Evolutionary conservation across 2,797 vertebrate genomes (phyloP).

Genomic region (Macrochelys suwanniensis): DNA sequence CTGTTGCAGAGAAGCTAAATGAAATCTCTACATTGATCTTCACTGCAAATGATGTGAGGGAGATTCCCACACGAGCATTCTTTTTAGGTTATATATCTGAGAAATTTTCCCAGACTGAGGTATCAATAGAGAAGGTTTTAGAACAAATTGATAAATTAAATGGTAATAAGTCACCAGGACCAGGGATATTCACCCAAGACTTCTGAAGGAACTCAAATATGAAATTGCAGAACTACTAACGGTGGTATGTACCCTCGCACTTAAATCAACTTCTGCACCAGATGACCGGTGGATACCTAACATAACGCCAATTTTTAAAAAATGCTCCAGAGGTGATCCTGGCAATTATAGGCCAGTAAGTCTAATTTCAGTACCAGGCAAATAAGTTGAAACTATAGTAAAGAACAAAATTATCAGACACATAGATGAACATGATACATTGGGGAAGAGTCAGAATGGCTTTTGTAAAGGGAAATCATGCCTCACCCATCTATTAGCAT

Average conservation of each 20-base stretch:
- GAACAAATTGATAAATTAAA: background rate
- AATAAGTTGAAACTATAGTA: background rate
- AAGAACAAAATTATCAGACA: background rate
- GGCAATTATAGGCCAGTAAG: background rate
- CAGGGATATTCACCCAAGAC: background rate
- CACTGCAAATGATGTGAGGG: background rate
- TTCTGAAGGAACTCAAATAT: background rate
- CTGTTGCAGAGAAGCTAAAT: background rate
- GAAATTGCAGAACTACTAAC: background rate
- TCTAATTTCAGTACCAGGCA: background rate
- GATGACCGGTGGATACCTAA: background rate
- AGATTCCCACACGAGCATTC: background rate
- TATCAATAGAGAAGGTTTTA: background rate
- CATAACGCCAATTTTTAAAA: background rate
- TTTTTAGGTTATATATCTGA: background rate
- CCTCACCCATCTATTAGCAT: background rate
- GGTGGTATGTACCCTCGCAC: background rate
- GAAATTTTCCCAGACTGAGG: background rate
- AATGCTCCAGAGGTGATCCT: background rate
- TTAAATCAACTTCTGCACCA: background rate
- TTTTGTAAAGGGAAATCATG: background rate
- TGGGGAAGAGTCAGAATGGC: background rate
- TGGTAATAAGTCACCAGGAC: background rate
- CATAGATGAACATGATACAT: background rate
- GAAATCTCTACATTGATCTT: background rate